Base-by-base conservation (phyloP, 2,888 invertebrate species). In the Ischnura elegans region DNA sequence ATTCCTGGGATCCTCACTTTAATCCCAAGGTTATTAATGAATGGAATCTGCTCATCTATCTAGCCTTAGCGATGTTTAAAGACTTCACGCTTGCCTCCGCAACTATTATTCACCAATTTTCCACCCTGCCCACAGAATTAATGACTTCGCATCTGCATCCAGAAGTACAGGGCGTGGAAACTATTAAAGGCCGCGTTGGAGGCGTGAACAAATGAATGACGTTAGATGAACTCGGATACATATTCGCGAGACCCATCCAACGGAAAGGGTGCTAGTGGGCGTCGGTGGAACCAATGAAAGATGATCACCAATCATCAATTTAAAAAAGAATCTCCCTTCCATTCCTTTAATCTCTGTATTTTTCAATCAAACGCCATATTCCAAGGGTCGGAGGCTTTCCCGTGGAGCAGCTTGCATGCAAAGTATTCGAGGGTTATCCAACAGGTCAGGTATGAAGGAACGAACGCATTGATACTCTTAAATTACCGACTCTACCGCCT, bases 91-190 rank as follows among this genome's bases (percentile, higher is more conserved):
- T 76, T 36, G 13, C 16, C 66, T 76, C n/a, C 61, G 21, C n/a
- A n/a, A n/a, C 61, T n/a, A 3, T 19, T n/a, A 61, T n/a, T 25
- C 61, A 61, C 61, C n/a, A 25, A 61, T 61, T 61, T 61, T 61
- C n/a, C 61, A 61, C n/a, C n/a, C 61, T n/a, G 6, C n/a, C 61
- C n/a, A n/a, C n/a, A 19, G 61, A 25, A 6, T n/a, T 61, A 61
- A 61, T 61, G 61, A 61, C 61, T 61, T n/a, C n/a, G 6, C 21
- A 61, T 61, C 61, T 61, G 61, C 61, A 61, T 61, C 61, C n/a
- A 61, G n/a, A 61, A 61, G 61, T 61, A 61, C 61, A 61, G 61
- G 61, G 61, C 61, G 61, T 61, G 61, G 61, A n/a, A n/a, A 61
- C 61, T 19, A 51, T 61, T 61, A 61, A 19, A n/a, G 61, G 10